Conservation (phyloP, 2,113 vertebrate species). For the Edolisoma coerulescens region DNA sequence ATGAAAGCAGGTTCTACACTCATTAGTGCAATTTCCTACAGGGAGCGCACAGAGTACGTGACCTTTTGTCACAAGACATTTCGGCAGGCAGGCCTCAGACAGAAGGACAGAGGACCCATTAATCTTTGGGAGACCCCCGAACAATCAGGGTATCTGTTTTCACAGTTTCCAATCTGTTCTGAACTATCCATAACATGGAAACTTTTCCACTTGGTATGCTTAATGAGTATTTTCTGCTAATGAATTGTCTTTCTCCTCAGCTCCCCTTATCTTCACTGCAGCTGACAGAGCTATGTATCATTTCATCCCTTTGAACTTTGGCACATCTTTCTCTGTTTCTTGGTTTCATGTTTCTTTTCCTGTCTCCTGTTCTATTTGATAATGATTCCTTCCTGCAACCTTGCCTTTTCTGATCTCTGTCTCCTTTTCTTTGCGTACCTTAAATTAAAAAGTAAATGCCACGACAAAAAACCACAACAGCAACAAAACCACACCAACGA, state of each 20-base stretch:
- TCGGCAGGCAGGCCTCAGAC: background rate
- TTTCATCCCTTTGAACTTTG: background rate
- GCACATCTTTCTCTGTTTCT: background rate
- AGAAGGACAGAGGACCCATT: constrained; percentile 56
- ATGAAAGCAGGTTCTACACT: background rate
- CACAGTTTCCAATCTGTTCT: background rate
- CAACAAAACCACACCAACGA: background rate
- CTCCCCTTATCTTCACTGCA: background rate
- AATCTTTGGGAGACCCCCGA: constrained; percentile 31
- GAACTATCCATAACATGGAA: background rate
- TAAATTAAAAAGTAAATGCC: background rate
- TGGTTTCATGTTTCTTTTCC: background rate
- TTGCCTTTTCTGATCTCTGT: background rate
- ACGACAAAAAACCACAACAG: background rate
- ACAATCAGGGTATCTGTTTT: constrained; percentile 43
- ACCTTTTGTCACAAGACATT: constrained; percentile 30
- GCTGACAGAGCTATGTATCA: background rate
- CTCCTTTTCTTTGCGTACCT: background rate
- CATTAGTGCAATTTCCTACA: constrained; percentile 22
- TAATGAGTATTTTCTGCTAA: constrained; percentile 29
- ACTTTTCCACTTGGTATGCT: constrained; percentile 11
- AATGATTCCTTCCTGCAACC: background rate
- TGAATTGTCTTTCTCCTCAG: background rate
- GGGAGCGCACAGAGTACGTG: background rate
- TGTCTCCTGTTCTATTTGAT: background rate